Conservation (phyloP, 1,140 invertebrate species). For the Probaryconus sp. region DNA sequence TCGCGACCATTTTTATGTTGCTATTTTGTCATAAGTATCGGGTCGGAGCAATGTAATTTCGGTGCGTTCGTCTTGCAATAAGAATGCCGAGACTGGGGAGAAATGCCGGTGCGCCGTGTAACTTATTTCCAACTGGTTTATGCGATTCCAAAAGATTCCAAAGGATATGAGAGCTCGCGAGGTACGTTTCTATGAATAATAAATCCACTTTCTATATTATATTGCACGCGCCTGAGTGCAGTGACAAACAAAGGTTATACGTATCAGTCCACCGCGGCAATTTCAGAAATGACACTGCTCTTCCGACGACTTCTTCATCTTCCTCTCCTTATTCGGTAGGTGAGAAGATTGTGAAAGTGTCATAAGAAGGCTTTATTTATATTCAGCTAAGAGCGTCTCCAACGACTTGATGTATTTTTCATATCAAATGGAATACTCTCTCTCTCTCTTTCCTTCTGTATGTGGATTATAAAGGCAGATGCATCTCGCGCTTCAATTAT, state of each 20-base stretch:
- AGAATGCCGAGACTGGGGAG: constrained; percentile 11
- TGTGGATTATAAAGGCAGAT: too few species aligned
- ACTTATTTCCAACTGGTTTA: constrained; percentile 45
- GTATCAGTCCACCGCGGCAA: constrained; percentile 27
- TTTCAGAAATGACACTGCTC: constrained; percentile 6
- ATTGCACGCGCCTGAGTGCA: constrained; percentile 4
- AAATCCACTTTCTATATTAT: constrained; percentile 43
- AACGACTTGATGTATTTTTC: constrained; percentile 15
- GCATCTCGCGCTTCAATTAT: too few species aligned
- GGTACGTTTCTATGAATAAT: constrained; percentile 40
- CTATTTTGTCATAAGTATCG: constrained; percentile 22
- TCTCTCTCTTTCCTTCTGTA: too few species aligned
- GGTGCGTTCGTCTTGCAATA: constrained; percentile 15
- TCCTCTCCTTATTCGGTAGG: constrained; percentile 12
- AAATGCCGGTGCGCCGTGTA: constrained; percentile 24
- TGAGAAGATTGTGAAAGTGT: constrained; percentile 35
- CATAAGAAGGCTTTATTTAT: constrained; percentile 36
- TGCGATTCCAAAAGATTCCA: constrained; percentile 26
- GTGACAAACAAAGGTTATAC: constrained; percentile 25
- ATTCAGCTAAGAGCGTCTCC: constrained; percentile 24
- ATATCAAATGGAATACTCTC: background rate
- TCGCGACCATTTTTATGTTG: constrained; percentile 20
- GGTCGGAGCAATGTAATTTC: constrained; percentile 27
- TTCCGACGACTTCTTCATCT: constrained; percentile 19
- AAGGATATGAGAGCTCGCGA: too few species aligned